phyloP scores from a whole-genome alignment of 2,888 invertebrate genomes.

The Cheilosia variabilis region DNA sequence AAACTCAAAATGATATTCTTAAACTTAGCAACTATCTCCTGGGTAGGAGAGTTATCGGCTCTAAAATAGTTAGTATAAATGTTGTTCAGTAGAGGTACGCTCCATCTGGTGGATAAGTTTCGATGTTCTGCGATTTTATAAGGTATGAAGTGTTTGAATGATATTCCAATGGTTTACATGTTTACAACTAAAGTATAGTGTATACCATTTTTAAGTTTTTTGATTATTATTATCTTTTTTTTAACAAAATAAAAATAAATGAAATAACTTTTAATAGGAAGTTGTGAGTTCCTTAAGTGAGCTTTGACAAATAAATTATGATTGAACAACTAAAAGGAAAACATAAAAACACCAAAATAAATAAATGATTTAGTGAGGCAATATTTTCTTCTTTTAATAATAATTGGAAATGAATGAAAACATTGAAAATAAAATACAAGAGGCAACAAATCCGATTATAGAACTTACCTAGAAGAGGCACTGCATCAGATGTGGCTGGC shows the following conservation, averaged over 20 bases:
- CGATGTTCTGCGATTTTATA: conserved; percentile 63
- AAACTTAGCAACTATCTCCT: conserved; percentile 41
- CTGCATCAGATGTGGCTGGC: conserved; percentile 98
- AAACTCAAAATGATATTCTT: neutral
- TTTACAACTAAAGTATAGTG: conserved; percentile 61
- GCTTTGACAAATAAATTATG: conserved; percentile 31
- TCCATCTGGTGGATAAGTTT: conserved; percentile 32
- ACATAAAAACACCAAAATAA: conserved; percentile 13
- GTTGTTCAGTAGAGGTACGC: conserved; percentile 31
- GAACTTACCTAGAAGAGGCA: conserved; percentile 90
- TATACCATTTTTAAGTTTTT: conserved; percentile 65
- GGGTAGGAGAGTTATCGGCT: conserved; percentile 25
- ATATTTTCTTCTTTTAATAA: neutral
- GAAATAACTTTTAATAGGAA: conserved; percentile 21
- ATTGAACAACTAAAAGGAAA: conserved; percentile 2
- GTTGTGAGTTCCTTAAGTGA: conserved; percentile 48
- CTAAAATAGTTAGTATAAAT: conserved; percentile 22
- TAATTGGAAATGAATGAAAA: conserved; percentile 38
- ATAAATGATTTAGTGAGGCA: conserved; percentile 29
- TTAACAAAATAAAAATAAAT: conserved; percentile 5
- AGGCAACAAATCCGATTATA: conserved; percentile 12
- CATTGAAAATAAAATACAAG: conserved; percentile 10
- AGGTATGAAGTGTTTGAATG: conserved; percentile 69
- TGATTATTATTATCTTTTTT: conserved; percentile 46
- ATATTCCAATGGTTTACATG: conserved; percentile 63